Conservation (phyloP, 2,113 vertebrate species). For the Antigone vipio region DNA sequence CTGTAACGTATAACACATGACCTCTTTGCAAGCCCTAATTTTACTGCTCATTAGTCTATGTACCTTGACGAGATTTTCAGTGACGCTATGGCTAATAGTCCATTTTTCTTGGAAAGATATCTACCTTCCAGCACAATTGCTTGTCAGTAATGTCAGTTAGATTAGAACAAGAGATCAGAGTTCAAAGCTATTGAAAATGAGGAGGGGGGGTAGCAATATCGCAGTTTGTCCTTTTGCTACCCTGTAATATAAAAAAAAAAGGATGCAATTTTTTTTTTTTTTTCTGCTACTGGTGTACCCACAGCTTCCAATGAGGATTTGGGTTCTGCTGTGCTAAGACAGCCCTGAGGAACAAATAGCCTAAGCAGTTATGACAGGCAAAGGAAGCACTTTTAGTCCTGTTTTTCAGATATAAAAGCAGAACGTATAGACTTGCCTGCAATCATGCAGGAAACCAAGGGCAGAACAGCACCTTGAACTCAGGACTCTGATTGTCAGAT, state of each 20-base stretch:
- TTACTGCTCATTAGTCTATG: background rate
- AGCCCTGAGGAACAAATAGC: background rate
- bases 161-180: background rate
- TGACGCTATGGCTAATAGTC: background rate
- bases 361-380: slow-evolving; percentile 6
- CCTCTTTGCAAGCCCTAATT: background rate
- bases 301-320: background rate
- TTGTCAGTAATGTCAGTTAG: background rate
- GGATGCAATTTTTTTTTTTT: too few species aligned
- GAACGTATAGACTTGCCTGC: background rate
- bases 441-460: background rate
- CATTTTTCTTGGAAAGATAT: background rate
- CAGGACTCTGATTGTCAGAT: background rate
- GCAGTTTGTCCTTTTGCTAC: background rate
- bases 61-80: slow-evolving; percentile 2
- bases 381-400: background rate
- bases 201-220: background rate
- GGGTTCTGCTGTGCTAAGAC: background rate
- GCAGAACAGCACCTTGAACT: background rate
- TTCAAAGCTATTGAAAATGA: background rate
- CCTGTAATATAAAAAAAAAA: background rate
- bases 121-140: background rate
- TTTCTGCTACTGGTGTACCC: background rate
- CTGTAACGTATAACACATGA: background rate
- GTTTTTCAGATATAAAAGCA: background rate